phyloP scores from a whole-genome alignment of 35 echinoderm and acorn worm species.

The Apostichopus parvimensis region DNA sequence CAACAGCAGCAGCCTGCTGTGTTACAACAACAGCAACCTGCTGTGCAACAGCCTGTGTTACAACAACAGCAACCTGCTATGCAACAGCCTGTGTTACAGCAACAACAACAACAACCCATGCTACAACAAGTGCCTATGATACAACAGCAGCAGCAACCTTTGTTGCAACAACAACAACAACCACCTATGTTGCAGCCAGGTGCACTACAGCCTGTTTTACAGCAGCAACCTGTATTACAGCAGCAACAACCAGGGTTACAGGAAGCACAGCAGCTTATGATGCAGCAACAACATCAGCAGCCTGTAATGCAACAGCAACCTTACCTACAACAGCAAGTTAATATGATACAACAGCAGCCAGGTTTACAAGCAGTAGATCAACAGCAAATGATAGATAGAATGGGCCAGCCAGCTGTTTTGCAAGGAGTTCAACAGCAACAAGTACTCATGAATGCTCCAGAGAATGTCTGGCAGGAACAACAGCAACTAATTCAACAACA shows the following conservation, averaged over 20 bases:
- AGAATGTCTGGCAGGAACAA: not conserved
- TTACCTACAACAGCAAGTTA: not conserved
- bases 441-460: not conserved
- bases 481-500: not conserved
- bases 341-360: not conserved
- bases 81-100: slow-evolving; percentile 19
- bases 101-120: not conserved
- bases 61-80: not conserved
- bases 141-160: not conserved
- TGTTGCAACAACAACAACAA: slow-evolving; percentile 24
- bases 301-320: slow-evolving; percentile 10
- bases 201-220: not conserved
- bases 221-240: not conserved
- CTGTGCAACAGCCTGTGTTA: not conserved
- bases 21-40: not conserved
- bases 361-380: slow-evolving; percentile 9
- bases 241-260: not conserved
- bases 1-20: not conserved
- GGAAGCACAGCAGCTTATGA: not conserved
- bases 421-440: not conserved
- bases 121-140: not conserved
- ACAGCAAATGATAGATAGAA: slow-evolving; percentile 19
- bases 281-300: slow-evolving; percentile 22
- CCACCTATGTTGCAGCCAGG: not conserved
- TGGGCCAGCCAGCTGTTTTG: not conserved